Conservation (phyloP, 2,797 vertebrate species). For the Girardinus metallicus region DNA sequence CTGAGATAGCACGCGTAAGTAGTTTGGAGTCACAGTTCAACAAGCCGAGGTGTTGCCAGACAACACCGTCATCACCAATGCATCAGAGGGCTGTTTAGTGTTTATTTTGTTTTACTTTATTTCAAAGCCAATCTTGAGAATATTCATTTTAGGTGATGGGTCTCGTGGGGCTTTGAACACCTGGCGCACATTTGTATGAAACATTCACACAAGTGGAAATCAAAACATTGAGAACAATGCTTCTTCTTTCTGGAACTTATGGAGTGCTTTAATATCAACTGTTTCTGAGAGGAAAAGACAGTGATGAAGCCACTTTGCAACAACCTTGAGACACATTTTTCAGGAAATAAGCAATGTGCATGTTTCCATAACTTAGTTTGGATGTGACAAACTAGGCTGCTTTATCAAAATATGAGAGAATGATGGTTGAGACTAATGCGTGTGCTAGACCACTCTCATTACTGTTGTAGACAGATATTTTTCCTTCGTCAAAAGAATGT, state of each 20-base stretch:
- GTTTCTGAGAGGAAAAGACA: neutral
- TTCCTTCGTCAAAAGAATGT: neutral
- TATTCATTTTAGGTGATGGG: conserved; percentile 42
- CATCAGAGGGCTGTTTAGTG: conserved; percentile 69
- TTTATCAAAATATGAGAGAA: neutral
- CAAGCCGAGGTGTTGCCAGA: conserved; percentile 70
- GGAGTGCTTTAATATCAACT: neutral
- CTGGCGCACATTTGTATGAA: conserved; percentile 14
- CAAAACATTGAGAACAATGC: conserved; percentile 11
- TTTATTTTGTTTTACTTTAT: neutral
- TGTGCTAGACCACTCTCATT: neutral
- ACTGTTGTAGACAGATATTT: neutral
- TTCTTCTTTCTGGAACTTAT: neutral
- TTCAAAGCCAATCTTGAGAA: neutral
- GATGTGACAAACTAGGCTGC: neutral
- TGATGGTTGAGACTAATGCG: neutral
- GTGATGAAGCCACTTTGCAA: neutral
- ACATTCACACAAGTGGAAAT: conserved; percentile 14
- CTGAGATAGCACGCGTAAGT: conserved; percentile 72
- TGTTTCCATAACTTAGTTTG: neutral
- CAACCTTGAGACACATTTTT: neutral
- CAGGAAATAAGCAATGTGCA: neutral
- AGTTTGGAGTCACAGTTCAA: conserved; percentile 79
- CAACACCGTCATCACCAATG: conserved; percentile 69
- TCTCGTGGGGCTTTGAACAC: conserved; percentile 3